Evolutionary conservation across 2,888 invertebrate species (phyloP).

Genomic region (Diabrotica balteata): DNA sequence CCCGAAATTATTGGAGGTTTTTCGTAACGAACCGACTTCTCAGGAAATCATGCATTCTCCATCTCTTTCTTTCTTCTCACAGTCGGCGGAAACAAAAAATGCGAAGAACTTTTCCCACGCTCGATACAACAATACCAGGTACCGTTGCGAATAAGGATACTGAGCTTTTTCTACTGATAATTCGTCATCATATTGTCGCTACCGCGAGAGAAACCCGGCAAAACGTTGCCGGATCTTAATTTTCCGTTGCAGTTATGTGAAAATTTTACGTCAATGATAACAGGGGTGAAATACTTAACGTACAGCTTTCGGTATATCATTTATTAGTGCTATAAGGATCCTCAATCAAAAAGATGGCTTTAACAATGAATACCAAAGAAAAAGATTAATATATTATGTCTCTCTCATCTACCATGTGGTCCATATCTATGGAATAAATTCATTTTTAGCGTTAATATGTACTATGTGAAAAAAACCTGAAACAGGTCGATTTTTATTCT

Average conservation of each 20-base stretch:
- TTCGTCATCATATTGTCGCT: conserved; percentile 29
- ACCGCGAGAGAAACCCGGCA: conserved; percentile 18
- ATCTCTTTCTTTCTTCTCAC: conserved; percentile 20
- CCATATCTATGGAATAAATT: too few relatives aligned
- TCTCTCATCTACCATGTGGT: too few relatives aligned
- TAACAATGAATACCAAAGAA: too few relatives aligned
- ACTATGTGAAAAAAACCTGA: too few relatives aligned
- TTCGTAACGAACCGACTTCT: conserved; percentile 14
- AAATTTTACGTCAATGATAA: neutral
- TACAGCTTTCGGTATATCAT: neutral
- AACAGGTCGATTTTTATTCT: too few relatives aligned
- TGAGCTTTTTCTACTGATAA: conserved; percentile 32
- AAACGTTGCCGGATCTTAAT: neutral
- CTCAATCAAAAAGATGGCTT: too few relatives aligned
- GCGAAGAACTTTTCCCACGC: conserved; percentile 43
- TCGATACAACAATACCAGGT: conserved; percentile 40
- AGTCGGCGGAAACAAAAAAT: conserved; percentile 32
- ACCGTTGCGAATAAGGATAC: conserved; percentile 42
- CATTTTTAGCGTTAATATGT: too few relatives aligned
- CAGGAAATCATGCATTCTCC: conserved; percentile 17
- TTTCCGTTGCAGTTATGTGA: conserved; percentile 1
- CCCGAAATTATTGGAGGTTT: conserved; percentile 24
- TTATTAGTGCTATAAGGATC: too few relatives aligned
- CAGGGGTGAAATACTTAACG: neutral
- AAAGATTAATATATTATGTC: too few relatives aligned